phyloP scores from a whole-genome alignment of 1,140 invertebrate genomes.

The Myzus persicae region DNA sequence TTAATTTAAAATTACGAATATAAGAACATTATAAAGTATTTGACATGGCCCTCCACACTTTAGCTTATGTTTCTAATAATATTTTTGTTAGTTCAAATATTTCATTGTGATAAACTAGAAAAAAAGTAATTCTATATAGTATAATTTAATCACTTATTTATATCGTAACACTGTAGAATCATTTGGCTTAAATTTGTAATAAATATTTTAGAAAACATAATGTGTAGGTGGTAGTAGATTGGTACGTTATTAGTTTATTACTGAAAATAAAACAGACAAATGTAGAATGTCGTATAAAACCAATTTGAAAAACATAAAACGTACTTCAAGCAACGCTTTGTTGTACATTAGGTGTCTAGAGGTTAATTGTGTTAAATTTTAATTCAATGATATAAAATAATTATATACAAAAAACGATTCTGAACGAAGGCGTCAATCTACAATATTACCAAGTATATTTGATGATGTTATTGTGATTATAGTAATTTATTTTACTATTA shows the following conservation, averaged over 20 bases:
- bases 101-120: not conserved
- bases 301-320: not conserved
- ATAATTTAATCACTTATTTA: not conserved
- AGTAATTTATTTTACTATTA: too few species aligned
- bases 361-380: too few species aligned
- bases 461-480: too few species aligned
- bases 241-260: too few species aligned
- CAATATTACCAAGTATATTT: too few species aligned
- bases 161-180: not conserved
- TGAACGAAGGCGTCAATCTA: too few species aligned
- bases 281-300: not conserved
- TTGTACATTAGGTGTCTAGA: too few species aligned
- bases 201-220: not conserved
- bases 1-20: not conserved
- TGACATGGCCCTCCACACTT: not conserved
- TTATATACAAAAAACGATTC: too few species aligned
- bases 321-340: too few species aligned
- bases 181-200: conserved; percentile 3
- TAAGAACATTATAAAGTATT: not conserved
- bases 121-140: not conserved
- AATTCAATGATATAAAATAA: too few species aligned
- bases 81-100: not conserved
- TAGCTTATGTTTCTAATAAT: not conserved
- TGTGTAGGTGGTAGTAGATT: not conserved
- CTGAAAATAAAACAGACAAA: not conserved